These are phyloP conservation scores for Ennomos quercinarius DNA, from an alignment of 2,888 invertebrate species.

Conservation along the genomic window DNA sequence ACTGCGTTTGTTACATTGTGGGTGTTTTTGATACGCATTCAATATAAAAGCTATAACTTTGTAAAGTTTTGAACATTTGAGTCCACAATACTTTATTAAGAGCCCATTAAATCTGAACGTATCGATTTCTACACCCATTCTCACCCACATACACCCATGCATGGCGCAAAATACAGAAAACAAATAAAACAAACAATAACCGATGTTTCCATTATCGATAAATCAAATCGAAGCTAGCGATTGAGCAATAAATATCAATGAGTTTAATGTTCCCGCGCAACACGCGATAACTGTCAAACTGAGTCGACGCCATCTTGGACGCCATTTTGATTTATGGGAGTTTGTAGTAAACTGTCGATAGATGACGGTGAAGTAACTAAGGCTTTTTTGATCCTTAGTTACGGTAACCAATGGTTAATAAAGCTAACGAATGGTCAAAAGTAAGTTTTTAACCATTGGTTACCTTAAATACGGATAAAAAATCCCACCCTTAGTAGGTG, in stretches of 20 bases:
- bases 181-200: slow-evolving; percentile 64
- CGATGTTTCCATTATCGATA: slow-evolving; percentile 76
- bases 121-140: slow-evolving; percentile 23
- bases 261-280: slow-evolving; percentile 81
- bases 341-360: slow-evolving; percentile 75
- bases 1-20: slow-evolving; percentile 3
- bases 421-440: too few relatives aligned
- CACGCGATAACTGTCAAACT: slow-evolving; percentile 81
- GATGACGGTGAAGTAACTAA: slow-evolving; percentile 40
- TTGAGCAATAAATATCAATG: slow-evolving; percentile 85
- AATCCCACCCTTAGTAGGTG: too few relatives aligned
- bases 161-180: slow-evolving; percentile 23
- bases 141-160: slow-evolving; percentile 25
- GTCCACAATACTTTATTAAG: slow-evolving; percentile 17
- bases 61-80: not conserved
- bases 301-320: slow-evolving; percentile 75
- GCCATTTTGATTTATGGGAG: slow-evolving; percentile 80
- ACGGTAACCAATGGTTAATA: too few relatives aligned
- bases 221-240: slow-evolving; percentile 74
- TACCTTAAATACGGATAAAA: too few relatives aligned
- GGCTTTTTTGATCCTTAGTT: too few relatives aligned
- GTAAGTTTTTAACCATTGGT: too few relatives aligned
- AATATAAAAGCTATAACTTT: slow-evolving; percentile 25
- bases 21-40: slow-evolving; percentile 13
- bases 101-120: slow-evolving; percentile 15